Percentiles rank a stretch among this genome's conserved stretches.
phyloP scores from a whole-genome alignment of 2,797 vertebrate species.

The Petrocephalus sullivani region DNA sequence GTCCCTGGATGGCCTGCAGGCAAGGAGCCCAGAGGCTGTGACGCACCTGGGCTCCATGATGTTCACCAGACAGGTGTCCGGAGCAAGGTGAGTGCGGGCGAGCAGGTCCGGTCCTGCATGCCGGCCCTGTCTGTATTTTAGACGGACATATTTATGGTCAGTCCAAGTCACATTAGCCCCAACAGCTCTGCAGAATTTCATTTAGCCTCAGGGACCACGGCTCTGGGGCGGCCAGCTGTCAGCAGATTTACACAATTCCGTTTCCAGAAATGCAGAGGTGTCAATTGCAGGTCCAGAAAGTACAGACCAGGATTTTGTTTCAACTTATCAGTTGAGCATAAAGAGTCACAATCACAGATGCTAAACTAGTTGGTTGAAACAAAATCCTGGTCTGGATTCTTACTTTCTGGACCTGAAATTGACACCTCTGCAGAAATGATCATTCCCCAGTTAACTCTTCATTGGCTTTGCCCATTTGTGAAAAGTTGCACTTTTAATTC shows the following conservation, averaged over 20 bases:
- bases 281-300: too few species aligned
- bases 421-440: neutral
- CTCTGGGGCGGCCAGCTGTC: neutral
- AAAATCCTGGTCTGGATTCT: too few species aligned
- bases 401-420: too few species aligned
- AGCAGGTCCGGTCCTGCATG: neutral
- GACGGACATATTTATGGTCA: neutral
- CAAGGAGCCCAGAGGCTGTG: slow-evolving; percentile 59
- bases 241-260: neutral
- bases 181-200: neutral
- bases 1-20: slow-evolving; percentile 75
- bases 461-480: neutral
- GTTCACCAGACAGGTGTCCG: slow-evolving; percentile 95
- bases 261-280: neutral
- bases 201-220: neutral
- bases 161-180: neutral
- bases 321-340: too few species aligned
- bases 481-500: neutral
- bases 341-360: too few species aligned
- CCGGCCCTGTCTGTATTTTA: neutral
- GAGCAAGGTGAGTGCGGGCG: slow-evolving; percentile 76
- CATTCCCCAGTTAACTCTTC: neutral
- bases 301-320: too few species aligned
- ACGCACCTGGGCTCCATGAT: slow-evolving; percentile 96
- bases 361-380: too few species aligned